These are phyloP conservation scores for Xenopus petersii DNA, from an alignment of 2,797 vertebrate species.

Conservation along the genomic window DNA sequence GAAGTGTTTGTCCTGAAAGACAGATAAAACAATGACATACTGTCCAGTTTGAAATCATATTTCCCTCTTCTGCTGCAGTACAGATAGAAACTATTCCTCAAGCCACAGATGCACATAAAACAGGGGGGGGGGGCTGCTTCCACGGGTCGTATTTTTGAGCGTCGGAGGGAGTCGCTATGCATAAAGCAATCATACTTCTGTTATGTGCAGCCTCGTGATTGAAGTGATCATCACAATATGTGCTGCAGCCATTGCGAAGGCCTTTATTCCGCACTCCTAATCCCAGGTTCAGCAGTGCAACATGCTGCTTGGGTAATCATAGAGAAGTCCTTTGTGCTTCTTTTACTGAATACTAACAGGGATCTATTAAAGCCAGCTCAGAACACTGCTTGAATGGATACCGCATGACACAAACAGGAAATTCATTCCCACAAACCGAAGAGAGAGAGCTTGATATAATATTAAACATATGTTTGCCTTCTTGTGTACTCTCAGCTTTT, in stretches of 20 bases:
- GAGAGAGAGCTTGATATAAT: slow-evolving; percentile 42
- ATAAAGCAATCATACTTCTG: slow-evolving; percentile 37
- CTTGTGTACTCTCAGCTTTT: slow-evolving; percentile 18
- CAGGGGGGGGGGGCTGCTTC: slow-evolving; percentile 1
- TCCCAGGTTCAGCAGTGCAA: slow-evolving; percentile 36
- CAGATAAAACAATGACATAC: background rate
- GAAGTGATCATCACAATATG: slow-evolving; percentile 38
- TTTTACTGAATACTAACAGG: slow-evolving; percentile 20
- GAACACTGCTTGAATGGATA: slow-evolving; percentile 44
- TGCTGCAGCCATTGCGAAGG: slow-evolving; percentile 20
- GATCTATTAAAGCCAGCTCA: slow-evolving; percentile 32
- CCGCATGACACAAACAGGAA: slow-evolving; percentile 49
- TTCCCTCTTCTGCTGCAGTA: slow-evolving; percentile 16
- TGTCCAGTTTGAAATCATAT: slow-evolving; percentile 27
- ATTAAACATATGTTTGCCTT: slow-evolving; percentile 32
- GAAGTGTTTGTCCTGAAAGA: background rate
- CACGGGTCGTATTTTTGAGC: slow-evolving; percentile 5
- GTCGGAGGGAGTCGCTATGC: slow-evolving; percentile 21
- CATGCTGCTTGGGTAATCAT: slow-evolving; percentile 28
- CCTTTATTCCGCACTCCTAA: slow-evolving; percentile 44
- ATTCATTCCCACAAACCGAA: slow-evolving; percentile 44
- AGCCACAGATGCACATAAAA: slow-evolving; percentile 17
- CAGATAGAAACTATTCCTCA: slow-evolving; percentile 39
- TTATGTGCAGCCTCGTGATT: slow-evolving; percentile 22
- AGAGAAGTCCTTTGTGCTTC: slow-evolving; percentile 30